Base-by-base conservation (phyloP, 1,140 invertebrate genomes). In the Saccostrea glomerata region DNA sequence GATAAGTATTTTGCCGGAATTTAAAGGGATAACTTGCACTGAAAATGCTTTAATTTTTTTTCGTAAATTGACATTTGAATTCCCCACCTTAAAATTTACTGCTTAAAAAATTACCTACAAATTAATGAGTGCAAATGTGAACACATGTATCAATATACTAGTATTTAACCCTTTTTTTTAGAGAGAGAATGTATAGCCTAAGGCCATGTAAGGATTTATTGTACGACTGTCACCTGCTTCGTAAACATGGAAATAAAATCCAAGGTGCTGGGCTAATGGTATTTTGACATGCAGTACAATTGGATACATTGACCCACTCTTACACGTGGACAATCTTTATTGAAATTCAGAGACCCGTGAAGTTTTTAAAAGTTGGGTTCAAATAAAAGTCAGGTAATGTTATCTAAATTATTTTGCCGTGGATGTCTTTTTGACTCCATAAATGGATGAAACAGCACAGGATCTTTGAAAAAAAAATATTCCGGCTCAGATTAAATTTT, bases 361-460 rank as follows among this genome's bases (percentile, higher is more conserved):
- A 63, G n/a, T 63, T 63, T 20, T 63, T 20, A 63, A 63, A 63
- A 63, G 15, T n/a, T 2, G 15, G 58, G 58, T 63, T 63, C 58
- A 63, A 63, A 63, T 63, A 63, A 63, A n/a, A 63, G 58, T 63
- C 58, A 63, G n/a, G 58, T 63, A 63, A 63, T n/a, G n/a, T 63
- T 63, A 63, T 63, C 15, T 63, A 63, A 63, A 63, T n/a, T n/a
- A 20, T 20, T 63, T 63, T 63, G 58, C 17, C 5, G 4, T 63
- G 17, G 1, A 20, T 20, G n/a, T 6, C 17, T 60, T 63, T 63
- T 17, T 17, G 15, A 63, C 17, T 20, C 58, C 58, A 60, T 60
- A 15, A 60, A 60, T 60, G 7, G 12, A 60, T 3, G 20, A 60
- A 36, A 36, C 30, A 36, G 30, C 30, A 60, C 58, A 20, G 20